Evolutionary conservation across 2,888 invertebrate species (phyloP).

Genomic region (Toxonevra muliebris): DNA sequence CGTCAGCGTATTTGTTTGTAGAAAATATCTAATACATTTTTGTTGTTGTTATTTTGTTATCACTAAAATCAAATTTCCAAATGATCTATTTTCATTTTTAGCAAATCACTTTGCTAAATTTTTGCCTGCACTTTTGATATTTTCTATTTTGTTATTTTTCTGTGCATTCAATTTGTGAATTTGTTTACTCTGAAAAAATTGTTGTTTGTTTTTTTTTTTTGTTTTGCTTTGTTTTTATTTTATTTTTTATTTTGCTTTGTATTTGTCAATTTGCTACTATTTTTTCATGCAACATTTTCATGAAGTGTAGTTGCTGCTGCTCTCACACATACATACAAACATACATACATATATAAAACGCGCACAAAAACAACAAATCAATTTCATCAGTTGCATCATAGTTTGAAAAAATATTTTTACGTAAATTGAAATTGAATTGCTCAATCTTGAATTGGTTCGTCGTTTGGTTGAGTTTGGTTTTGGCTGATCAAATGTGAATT

Average conservation of each 20-base stretch:
- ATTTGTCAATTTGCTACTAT: conserved; percentile 34
- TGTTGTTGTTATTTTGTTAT: too few relatives aligned
- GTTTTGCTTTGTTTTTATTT: neutral
- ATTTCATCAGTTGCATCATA: conserved; percentile 8
- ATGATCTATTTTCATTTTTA: too few relatives aligned
- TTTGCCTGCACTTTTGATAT: neutral
- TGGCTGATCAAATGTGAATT: too few relatives aligned
- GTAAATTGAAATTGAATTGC: conserved; percentile 15
- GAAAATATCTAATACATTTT: neutral
- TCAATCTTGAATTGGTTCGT: neutral
- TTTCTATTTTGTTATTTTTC: conserved; percentile 6
- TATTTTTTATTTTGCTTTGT: conserved; percentile 10
- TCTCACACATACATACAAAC: too few relatives aligned
- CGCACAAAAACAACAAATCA: neutral
- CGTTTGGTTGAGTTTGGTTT: too few relatives aligned
- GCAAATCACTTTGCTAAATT: too few relatives aligned
- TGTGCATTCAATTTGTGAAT: conserved; percentile 39
- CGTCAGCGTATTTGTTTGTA: neutral
- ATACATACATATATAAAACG: too few relatives aligned
- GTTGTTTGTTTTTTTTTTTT: neutral
- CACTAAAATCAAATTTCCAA: too few relatives aligned
- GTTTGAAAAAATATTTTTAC: neutral
- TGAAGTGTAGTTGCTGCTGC: conserved; percentile 7
- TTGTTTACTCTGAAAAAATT: conserved; percentile 34
- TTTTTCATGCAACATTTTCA: conserved; percentile 2